phyloP scores from a whole-genome alignment of 2,888 invertebrate species.

The Epicampocera succincta region DNA sequence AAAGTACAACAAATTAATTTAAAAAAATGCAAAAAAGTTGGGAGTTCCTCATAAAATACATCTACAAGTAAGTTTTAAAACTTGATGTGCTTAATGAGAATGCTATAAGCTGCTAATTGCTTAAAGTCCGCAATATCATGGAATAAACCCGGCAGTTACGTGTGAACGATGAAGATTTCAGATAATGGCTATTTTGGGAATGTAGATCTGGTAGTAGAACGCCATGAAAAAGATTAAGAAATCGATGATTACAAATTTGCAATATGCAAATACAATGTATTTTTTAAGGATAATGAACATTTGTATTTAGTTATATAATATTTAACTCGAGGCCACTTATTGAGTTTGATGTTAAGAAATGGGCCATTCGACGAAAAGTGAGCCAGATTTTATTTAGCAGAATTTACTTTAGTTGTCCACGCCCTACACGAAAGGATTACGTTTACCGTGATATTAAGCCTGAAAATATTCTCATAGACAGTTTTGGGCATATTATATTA shows the following conservation, averaged over 20 bases:
- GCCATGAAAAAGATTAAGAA: slow-evolving; percentile 91
- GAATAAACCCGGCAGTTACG: slow-evolving; percentile 86
- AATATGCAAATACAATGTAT: slow-evolving; percentile 84
- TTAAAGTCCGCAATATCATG: slow-evolving; percentile 85
- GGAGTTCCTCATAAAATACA: no score
- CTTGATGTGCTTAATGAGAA: no score
- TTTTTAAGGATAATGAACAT: slow-evolving; percentile 85
- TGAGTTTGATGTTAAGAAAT: slow-evolving; percentile 87
- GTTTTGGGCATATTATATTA: slow-evolving; percentile 92
- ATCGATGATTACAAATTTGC: slow-evolving; percentile 86
- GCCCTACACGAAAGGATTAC: slow-evolving; percentile 90
- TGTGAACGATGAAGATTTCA: slow-evolving; percentile 89
- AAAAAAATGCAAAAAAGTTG: no score
- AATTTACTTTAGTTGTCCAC: slow-evolving; percentile 89
- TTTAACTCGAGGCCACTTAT: slow-evolving; percentile 91
- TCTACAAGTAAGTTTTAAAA: no score
- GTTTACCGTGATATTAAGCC: slow-evolving; percentile 94
- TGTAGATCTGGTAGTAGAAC: slow-evolving; percentile 91
- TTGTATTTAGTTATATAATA: slow-evolving; percentile 94
- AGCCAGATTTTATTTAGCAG: slow-evolving; percentile 91
- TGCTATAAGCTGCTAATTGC: no score
- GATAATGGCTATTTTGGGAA: slow-evolving; percentile 93
- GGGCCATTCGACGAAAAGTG: slow-evolving; percentile 88
- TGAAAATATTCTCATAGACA: slow-evolving; percentile 91
- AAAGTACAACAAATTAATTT: no score